These are phyloP conservation scores for Drosophila bocki DNA, from an alignment of 1,140 invertebrate genomes.

Conservation along the genomic window DNA sequence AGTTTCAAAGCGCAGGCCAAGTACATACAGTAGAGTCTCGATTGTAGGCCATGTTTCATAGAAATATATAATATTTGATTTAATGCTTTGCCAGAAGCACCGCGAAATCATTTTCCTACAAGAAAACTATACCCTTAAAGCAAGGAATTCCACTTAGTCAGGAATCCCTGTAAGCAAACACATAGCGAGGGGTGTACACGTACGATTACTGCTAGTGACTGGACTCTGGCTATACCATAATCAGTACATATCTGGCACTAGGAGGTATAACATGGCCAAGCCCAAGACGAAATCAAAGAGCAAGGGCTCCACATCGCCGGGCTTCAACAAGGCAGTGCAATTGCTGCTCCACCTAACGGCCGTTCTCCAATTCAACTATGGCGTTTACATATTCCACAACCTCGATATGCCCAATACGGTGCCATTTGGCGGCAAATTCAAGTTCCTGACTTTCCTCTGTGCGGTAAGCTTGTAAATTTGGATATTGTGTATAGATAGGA, in stretches of 20 bases:
- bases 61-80: neutral
- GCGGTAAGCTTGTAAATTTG: slow-evolving; percentile 87
- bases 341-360: slow-evolving; percentile 67
- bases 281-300: slow-evolving; percentile 57
- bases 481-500: neutral
- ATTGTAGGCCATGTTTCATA: neutral
- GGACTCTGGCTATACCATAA: slow-evolving; percentile 45
- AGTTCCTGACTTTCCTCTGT: slow-evolving; percentile 94
- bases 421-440: slow-evolving; percentile 90
- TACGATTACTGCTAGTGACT: slow-evolving; percentile 23
- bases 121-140: neutral
- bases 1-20: slow-evolving; percentile 21
- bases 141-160: neutral
- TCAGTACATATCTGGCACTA: slow-evolving; percentile 60
- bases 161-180: slow-evolving; percentile 17
- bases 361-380: slow-evolving; percentile 69
- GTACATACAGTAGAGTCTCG: slow-evolving; percentile 26
- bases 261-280: slow-evolving; percentile 65
- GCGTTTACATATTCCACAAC: slow-evolving; percentile 56
- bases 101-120: neutral
- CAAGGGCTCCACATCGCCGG: slow-evolving; percentile 66
- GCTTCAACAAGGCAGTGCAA: slow-evolving; percentile 64
- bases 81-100: too few relatives aligned
- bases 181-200: neutral
- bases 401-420: slow-evolving; percentile 51